phyloP scores from a whole-genome alignment of 1,140 invertebrate genomes.

The Anastatus disparis region DNA sequence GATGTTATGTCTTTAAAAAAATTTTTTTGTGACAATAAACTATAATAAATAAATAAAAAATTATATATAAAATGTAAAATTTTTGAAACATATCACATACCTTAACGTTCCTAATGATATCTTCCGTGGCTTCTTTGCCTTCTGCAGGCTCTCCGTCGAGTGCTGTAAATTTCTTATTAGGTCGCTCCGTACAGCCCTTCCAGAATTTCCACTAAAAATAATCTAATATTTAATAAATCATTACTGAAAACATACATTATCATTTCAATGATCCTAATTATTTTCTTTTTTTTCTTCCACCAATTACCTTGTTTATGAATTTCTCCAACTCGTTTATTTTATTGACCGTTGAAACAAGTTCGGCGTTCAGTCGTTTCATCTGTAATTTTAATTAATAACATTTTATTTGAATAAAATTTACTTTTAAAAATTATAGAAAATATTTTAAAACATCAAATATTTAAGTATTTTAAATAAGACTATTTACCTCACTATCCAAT shows the following conservation, averaged over 20 bases:
- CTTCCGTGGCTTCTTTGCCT: background rate
- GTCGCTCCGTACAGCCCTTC: background rate
- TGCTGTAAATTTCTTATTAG: background rate
- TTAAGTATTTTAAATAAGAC: background rate
- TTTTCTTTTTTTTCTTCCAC: too few relatives aligned
- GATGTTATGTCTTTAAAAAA: too few relatives aligned
- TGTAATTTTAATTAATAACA: background rate
- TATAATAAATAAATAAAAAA: too few relatives aligned
- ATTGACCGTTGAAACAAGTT: conserved; percentile 3
- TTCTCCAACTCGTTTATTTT: conserved; percentile 33
- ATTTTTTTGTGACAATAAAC: too few relatives aligned
- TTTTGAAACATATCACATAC: too few relatives aligned
- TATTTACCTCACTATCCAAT: conserved; percentile 29
- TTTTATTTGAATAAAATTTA: background rate
- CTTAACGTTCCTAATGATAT: conserved; percentile 11
- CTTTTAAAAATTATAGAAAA: background rate
- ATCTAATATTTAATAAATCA: conserved; percentile 29
- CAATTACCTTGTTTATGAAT: conserved; percentile 23
- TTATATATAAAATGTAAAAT: too few relatives aligned
- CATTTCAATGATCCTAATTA: background rate
- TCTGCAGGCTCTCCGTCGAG: background rate
- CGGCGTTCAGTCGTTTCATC: conserved; percentile 30
- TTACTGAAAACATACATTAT: conserved; percentile 1
- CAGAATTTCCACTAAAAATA: conserved; percentile 38
- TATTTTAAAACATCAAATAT: background rate